Percentiles rank a stretch among this genome's conserved stretches.
phyloP scores from a whole-genome alignment of 2,797 vertebrate genomes.

The Galago senegalensis region DNA sequence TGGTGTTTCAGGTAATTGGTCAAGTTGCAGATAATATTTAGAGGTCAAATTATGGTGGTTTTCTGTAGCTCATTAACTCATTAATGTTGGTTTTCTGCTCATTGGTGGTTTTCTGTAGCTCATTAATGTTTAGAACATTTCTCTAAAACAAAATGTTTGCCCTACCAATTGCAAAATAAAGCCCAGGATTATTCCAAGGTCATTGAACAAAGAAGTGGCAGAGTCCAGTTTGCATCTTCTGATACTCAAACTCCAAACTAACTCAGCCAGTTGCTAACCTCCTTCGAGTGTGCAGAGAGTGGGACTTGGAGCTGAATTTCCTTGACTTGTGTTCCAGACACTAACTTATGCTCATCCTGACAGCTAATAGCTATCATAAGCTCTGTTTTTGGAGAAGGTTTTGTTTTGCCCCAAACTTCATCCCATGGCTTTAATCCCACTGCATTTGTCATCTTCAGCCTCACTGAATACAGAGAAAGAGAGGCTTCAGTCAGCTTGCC shows the following conservation, averaged over 20 bases:
- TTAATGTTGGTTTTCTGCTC: too few species aligned
- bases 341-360: slow-evolving; percentile 48
- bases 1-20: slow-evolving; percentile 65
- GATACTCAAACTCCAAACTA: not conserved
- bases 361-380: not conserved
- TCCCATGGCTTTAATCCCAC: slow-evolving; percentile 67
- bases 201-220: slow-evolving; percentile 41
- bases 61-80: slow-evolving; percentile 35
- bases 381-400: slow-evolving; percentile 60
- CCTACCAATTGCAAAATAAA: not conserved
- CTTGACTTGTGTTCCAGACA: slow-evolving; percentile 24
- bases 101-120: slow-evolving; percentile 34
- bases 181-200: slow-evolving; percentile 55
- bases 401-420: slow-evolving; percentile 67
- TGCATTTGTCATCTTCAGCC: slow-evolving; percentile 73
- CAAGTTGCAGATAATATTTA: slow-evolving; percentile 51
- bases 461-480: slow-evolving; percentile 72
- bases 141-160: not conserved
- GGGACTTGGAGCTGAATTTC: not conserved
- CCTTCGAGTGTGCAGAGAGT: not conserved
- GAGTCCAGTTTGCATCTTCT: slow-evolving; percentile 9
- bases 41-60: slow-evolving; percentile 25
- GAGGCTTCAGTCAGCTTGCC: slow-evolving; percentile 63
- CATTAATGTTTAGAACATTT: slow-evolving; percentile 42
- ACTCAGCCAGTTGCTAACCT: not conserved